phyloP scores from a whole-genome alignment of 1,140 invertebrate species.

The Chironomus tepperi region DNA sequence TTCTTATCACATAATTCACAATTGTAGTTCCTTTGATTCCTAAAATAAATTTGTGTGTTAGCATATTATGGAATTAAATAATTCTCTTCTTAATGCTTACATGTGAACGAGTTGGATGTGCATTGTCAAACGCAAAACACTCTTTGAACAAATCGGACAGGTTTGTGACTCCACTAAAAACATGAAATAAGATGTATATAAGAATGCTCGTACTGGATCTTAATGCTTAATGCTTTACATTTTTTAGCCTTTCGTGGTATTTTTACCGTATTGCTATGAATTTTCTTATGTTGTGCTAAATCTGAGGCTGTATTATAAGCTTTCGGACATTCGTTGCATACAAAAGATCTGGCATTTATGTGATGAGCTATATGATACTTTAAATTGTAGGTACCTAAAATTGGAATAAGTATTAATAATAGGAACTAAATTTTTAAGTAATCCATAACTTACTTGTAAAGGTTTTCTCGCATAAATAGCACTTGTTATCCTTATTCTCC shows the following conservation, averaged over 20 bases:
- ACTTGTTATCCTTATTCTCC: background rate
- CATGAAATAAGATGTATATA: no score
- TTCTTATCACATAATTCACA: background rate
- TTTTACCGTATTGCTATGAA: background rate
- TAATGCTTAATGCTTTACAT: background rate
- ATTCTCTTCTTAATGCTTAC: no score
- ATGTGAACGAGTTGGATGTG: background rate
- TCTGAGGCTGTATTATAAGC: background rate
- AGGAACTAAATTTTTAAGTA: background rate
- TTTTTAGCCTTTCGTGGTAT: no score
- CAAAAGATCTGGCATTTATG: background rate
- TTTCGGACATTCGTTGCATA: background rate
- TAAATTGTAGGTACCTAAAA: background rate
- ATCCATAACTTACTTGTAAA: background rate
- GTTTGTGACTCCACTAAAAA: background rate
- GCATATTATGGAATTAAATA: no score
- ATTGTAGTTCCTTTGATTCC: background rate
- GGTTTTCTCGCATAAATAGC: background rate
- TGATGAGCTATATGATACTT: background rate
- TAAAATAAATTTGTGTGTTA: no score
- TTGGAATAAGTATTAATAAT: background rate
- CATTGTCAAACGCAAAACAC: background rate
- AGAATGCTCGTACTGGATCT: background rate
- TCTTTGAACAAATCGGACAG: background rate
- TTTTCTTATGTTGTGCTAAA: background rate